phyloP scores from a whole-genome alignment of 2,888 invertebrate genomes.

The Limnephilus marmoratus region DNA sequence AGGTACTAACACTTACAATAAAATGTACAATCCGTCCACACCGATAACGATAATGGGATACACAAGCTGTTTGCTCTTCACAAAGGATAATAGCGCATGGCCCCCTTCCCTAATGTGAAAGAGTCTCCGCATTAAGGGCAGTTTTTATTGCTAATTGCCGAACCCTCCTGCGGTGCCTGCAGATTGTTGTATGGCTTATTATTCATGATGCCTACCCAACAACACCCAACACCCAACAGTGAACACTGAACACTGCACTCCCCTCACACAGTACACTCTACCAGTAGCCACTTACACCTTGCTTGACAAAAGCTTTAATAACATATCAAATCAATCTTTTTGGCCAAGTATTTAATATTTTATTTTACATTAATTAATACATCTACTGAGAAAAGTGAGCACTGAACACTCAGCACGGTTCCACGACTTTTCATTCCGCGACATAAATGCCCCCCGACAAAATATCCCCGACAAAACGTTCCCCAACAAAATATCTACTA shows the following conservation, averaged over 20 bases:
- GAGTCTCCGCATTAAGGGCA: constrained; percentile 17
- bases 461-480: too few species aligned
- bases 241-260: not conserved
- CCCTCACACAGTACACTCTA: not conserved
- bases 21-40: constrained; percentile 7
- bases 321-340: not conserved
- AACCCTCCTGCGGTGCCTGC: constrained; percentile 10
- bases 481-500: too few species aligned
- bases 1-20: not conserved
- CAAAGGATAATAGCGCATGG: not conserved
- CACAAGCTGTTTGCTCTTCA: constrained; percentile 24
- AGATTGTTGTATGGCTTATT: constrained; percentile 23
- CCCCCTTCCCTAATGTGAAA: constrained; percentile 10
- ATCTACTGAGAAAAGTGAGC: not conserved
- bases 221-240: not conserved
- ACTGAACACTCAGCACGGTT: too few species aligned
- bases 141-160: constrained; percentile 39
- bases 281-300: not conserved
- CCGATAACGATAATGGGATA: constrained; percentile 39
- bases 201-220: not conserved
- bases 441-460: too few species aligned
- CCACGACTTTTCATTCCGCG: too few species aligned
- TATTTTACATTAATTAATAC: not conserved
- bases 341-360: too few species aligned
- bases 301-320: not conserved